Evolutionary conservation across 1,140 invertebrate genomes (phyloP), one percentile per base, ranked within the genome.

Genomic region (Littorina saxatilis): DNA sequence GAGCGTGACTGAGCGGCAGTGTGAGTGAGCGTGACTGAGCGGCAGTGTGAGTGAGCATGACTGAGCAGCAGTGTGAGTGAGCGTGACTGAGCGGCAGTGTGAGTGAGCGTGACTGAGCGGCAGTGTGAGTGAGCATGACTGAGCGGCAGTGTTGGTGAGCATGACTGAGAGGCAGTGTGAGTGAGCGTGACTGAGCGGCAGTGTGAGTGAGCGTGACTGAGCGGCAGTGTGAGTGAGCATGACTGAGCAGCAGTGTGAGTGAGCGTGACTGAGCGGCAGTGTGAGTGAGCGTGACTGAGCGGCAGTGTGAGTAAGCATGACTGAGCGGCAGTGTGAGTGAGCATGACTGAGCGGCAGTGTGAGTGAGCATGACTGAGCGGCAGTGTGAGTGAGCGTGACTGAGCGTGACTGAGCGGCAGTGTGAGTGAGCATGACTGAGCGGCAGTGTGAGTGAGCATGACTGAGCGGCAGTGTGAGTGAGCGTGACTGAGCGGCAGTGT

Each of bases 301-400:
- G 29, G 96, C 95, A n/a, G n/a, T n/a, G n/a, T n/a, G n/a, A n/a
- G n/a, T n/a, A n/a, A n/a, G n/a, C n/a, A n/a, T n/a, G n/a, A n/a
- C n/a, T n/a, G n/a, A n/a, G n/a, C 17, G 43, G 17, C 17, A 17
- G 43, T 47, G 43, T 47, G 17, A 4, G 55, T n/a, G 55, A 2
- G 68, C 74, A n/a, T 23, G 5, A 80, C 74, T 87, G 92, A 94
- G 96, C 96, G 29, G 96, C 95, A 17, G 43, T 47, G 43, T 47
- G 17, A 4, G 55, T n/a, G 55, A 2, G 68, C 74, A n/a, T 23
- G 5, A 80, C 74, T 87, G 92, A 94, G 96, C 96, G 29, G 96
- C 95, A 17, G 43, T 47, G 43, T 47, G 17, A 4, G 55, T n/a
- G 55, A 2, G 68, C 74, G 32, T 23, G 5, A 80, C 74, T 87